Percentiles rank a stretch among this genome's conserved stretches.
These are phyloP conservation scores for Corticium candelabrum DNA, from an alignment of 37 sponge, comb jelly and placozoan genomes.

Conservation along the genomic window DNA sequence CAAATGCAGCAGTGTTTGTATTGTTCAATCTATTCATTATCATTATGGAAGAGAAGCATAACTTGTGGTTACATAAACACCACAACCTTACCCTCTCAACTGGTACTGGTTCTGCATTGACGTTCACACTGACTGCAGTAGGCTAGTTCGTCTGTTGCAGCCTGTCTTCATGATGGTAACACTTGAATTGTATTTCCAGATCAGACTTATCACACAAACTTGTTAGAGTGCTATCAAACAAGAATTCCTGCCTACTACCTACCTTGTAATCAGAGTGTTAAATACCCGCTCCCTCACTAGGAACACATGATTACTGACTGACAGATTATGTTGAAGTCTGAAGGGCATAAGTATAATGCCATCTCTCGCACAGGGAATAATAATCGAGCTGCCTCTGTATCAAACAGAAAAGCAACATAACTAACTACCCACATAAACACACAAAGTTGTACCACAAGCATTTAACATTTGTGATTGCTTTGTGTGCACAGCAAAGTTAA, in stretches of 20 bases:
- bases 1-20: too few relatives aligned
- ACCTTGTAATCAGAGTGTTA: constrained; percentile 46
- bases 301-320: constrained; percentile 32
- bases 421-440: too few relatives aligned
- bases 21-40: too few relatives aligned
- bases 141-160: constrained; percentile 72
- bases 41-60: background rate
- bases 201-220: constrained; percentile 38
- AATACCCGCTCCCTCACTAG: constrained; percentile 56
- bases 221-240: constrained; percentile 1
- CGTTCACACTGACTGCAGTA: constrained; percentile 38
- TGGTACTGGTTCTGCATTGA: constrained; percentile 38
- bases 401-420: too few relatives aligned
- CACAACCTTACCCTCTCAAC: constrained; percentile 55
- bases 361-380: constrained; percentile 59
- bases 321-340: constrained; percentile 44
- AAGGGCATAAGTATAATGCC: constrained; percentile 45
- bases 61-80: background rate
- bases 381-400: constrained; percentile 32
- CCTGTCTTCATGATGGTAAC: constrained; percentile 75
- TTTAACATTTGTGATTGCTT: too few relatives aligned
- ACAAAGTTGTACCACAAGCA: too few relatives aligned
- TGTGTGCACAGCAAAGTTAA: too few relatives aligned
- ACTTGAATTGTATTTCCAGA: constrained; percentile 78
- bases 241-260: background rate